Conservation (phyloP, 2,113 vertebrate genomes). For the Mirza zaza region DNA sequence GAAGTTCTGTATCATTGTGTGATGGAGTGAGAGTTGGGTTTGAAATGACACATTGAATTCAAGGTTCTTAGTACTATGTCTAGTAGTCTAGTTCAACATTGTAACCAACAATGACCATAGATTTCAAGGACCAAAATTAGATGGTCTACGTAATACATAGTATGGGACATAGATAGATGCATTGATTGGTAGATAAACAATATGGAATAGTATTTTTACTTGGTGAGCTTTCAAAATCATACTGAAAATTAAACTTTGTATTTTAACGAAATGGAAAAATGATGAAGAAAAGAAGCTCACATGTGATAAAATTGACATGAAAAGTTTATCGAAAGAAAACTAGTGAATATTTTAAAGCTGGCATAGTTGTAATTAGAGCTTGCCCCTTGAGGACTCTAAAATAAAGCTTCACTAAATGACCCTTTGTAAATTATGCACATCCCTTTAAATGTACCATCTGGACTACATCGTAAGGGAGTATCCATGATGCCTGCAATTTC, state of each 20-base stretch:
- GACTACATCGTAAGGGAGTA: slow-evolving; percentile 79
- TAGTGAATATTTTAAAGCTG: slow-evolving; percentile 76
- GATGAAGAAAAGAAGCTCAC: slow-evolving; percentile 58
- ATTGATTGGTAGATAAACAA: not conserved
- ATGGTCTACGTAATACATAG: not conserved
- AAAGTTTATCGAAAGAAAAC: slow-evolving; percentile 60
- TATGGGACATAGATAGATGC: not conserved
- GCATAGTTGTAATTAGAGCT: slow-evolving; percentile 77
- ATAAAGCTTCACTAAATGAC: slow-evolving; percentile 86
- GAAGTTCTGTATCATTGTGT: not conserved
- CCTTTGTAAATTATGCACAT: slow-evolving; percentile 88
- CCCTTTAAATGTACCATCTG: slow-evolving; percentile 87
- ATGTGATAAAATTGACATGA: slow-evolving; percentile 51
- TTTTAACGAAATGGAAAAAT: slow-evolving; percentile 25
- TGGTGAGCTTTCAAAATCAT: not conserved
- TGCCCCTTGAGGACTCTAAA: slow-evolving; percentile 83
- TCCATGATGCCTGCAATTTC: slow-evolving; percentile 78
- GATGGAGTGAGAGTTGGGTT: not conserved
- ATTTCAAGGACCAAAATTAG: not conserved
- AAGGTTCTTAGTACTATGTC: not conserved
- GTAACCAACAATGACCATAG: not conserved
- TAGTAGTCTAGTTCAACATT: not conserved
- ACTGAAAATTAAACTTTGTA: not conserved
- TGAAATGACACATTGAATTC: slow-evolving; percentile 5
- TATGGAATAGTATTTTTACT: not conserved